phyloP scores from a whole-genome alignment of 1,140 invertebrate genomes.

The Brachionus calyciflorus region DNA sequence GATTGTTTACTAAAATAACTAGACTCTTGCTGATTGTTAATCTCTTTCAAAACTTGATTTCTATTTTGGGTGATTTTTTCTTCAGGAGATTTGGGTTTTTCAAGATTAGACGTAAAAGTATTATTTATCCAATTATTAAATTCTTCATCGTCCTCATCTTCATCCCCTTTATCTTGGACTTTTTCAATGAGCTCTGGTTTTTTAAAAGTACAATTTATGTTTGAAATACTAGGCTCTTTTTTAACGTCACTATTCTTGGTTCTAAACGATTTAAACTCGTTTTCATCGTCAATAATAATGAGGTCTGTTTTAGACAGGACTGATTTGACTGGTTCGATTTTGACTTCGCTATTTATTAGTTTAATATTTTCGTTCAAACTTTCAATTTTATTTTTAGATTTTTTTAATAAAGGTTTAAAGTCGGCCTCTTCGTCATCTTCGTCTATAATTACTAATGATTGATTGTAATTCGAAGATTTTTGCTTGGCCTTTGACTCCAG shows the following conservation, averaged over 20 bases:
- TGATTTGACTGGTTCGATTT: no score
- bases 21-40: no score
- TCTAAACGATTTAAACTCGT: not conserved
- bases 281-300: not conserved
- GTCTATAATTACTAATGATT: not conserved
- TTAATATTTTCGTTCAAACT: no score
- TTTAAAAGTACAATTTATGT: not conserved
- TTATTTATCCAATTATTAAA: constrained; percentile 39
- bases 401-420: no score
- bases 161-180: not conserved
- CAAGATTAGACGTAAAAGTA: not conserved
- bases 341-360: no score
- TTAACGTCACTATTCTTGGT: not conserved
- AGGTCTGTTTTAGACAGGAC: not conserved
- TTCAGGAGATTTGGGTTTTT: no score
- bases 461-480: not conserved
- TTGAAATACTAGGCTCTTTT: not conserved
- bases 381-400: no score
- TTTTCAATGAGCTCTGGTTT: not conserved
- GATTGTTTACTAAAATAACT: no score
- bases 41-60: no score
- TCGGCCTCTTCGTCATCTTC: constrained; percentile 2
- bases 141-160: constrained; percentile 31
- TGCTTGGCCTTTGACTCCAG: not conserved
- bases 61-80: no score